A percentile compares a stretch with the other conserved stretches of the same genome.
Evolutionary conservation across 2,888 invertebrate species (phyloP).

Genomic region (Trachelus iudaicus): DNA sequence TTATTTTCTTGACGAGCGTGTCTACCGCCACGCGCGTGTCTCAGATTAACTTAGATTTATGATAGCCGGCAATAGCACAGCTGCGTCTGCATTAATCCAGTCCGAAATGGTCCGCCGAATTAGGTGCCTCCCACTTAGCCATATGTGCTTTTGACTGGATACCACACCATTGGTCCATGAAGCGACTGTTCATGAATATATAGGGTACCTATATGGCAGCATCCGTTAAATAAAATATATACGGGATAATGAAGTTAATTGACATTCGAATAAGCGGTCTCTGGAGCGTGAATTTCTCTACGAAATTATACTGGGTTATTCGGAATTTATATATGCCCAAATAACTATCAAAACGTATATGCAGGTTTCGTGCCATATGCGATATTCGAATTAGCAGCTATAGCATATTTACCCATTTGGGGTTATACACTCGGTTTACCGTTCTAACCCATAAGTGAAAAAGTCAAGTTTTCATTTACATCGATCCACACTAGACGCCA

Average conservation of each 20-base stretch:
- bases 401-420: too few relatives aligned
- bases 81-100: slow-evolving; percentile 56
- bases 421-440: too few relatives aligned
- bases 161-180: slow-evolving; percentile 27
- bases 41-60: slow-evolving; percentile 57
- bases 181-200: neutral
- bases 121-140: slow-evolving; percentile 26
- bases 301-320: too few relatives aligned
- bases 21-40: slow-evolving; percentile 32
- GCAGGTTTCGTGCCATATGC: too few relatives aligned
- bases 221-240: slow-evolving; percentile 24
- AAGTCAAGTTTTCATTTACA: too few relatives aligned
- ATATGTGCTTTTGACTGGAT: slow-evolving; percentile 38
- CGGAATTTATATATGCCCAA: too few relatives aligned
- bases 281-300: slow-evolving; percentile 17
- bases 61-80: slow-evolving; percentile 43
- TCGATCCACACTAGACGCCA: too few relatives aligned
- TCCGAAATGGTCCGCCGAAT: slow-evolving; percentile 44
- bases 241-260: slow-evolving; percentile 30
- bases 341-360: too few relatives aligned
- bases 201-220: neutral
- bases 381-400: too few relatives aligned
- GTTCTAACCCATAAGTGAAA: too few relatives aligned
- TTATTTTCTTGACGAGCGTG: slow-evolving; percentile 34
- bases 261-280: slow-evolving; percentile 24